Evolutionary conservation across 1,140 invertebrate species (phyloP), one percentile per base, ranked within the genome.

Genomic region (Fopius arisanus): DNA sequence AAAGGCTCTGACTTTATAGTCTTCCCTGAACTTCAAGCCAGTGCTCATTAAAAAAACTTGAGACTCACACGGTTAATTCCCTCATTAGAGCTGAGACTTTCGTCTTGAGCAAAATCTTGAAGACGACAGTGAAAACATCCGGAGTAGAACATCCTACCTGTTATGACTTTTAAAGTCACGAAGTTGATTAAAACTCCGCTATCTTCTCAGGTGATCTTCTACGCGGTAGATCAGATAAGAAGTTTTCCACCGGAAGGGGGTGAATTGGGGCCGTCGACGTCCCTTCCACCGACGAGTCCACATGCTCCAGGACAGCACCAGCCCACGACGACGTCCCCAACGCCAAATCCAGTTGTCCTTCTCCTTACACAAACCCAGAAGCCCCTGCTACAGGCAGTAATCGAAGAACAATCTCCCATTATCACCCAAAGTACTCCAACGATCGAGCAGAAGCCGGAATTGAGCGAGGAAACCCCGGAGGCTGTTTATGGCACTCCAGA

Each of bases 171-270:
- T n/a, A 10, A 21, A 28, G 31, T 31, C 31, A 67, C n/a, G 10
- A 67, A 40, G 21, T 40, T 40, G 1, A 41, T 31, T 54, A 69
- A 16, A 10, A 0, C 31, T 40, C 29, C n/a, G 19, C 67, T 7
- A 54, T 68, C 31, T 51, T 51, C 66, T 9, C 54, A 86, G 85
- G 85, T 86, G 14, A 86, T 85, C 71, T 87, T 86, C 73, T 81
- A 87, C 65, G 78, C 82, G 1, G 85, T 86, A 7, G 83, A 85
- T 7, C 84, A 86, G 70, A 28, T 86, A 37, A 85, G 83, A 62
- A 62, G 67, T 31, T 67, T 81, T 0, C 79, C 79, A 77, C 43
- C 67, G 0, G 79, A 84, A 59, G 78, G 84, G 71, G 23, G 29
- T 10, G 67, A 63, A 26, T 75, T 78, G 66, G 72, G 16, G 33